phyloP scores from a whole-genome alignment of 2,888 invertebrate genomes.

The Automeris io region DNA sequence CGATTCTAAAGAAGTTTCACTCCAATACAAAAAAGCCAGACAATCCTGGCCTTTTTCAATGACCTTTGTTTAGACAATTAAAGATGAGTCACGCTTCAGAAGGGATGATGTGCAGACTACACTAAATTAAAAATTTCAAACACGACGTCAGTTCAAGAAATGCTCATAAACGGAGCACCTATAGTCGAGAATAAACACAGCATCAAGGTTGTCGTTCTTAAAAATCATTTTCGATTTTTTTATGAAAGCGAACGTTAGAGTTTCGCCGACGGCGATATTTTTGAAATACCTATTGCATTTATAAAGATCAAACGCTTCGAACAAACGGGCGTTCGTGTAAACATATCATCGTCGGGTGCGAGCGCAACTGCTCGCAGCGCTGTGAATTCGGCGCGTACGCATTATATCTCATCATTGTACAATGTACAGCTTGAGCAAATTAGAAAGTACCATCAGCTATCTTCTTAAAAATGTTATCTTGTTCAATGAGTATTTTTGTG shows the following conservation, averaged over 20 bases:
- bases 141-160: constrained; percentile 57
- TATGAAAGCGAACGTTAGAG: constrained; percentile 55
- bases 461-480: too few relatives aligned
- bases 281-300: constrained; percentile 75
- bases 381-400: constrained; percentile 20
- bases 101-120: constrained; percentile 12
- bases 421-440: too few relatives aligned
- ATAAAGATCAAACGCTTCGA: constrained; percentile 72
- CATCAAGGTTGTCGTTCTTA: constrained; percentile 71
- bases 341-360: constrained; percentile 54
- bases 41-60: constrained; percentile 3
- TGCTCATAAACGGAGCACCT: constrained; percentile 61
- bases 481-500: too few relatives aligned
- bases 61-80: constrained; percentile 1
- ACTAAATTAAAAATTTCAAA: constrained; percentile 35
- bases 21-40: too few relatives aligned
- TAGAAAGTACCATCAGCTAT: too few relatives aligned
- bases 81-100: constrained; percentile 7
- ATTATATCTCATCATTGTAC: constrained; percentile 35
- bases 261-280: constrained; percentile 63
- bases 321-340: constrained; percentile 70
- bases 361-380: constrained; percentile 19
- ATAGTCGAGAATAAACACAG: constrained; percentile 54
- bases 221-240: constrained; percentile 68
- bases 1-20: too few relatives aligned